Conservation (phyloP, 2,113 vertebrate species). For the Sander vitreus region DNA sequence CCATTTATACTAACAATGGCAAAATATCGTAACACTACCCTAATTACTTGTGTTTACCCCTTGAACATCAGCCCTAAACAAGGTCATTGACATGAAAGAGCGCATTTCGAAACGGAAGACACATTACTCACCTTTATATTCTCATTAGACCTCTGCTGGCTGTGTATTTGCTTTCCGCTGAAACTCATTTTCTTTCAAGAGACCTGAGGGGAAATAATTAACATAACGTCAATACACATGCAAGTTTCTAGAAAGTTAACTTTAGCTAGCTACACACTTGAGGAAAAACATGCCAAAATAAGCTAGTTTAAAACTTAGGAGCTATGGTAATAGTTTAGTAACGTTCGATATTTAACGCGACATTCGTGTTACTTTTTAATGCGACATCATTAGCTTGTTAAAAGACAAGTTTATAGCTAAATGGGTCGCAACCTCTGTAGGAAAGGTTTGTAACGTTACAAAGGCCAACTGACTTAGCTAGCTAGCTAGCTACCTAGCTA, state of each 20-base stretch:
- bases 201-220: slow-evolving; percentile 10
- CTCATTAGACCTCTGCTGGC: slow-evolving; percentile 73
- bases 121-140: slow-evolving; percentile 83
- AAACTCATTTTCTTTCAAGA: slow-evolving; percentile 75
- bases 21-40: background rate
- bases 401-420: background rate
- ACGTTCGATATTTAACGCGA: background rate
- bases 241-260: background rate
- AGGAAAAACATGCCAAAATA: no score
- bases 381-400: no score
- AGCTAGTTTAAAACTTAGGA: background rate
- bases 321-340: fast-evolving
- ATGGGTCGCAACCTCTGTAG: background rate
- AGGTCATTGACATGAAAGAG: fast-evolving
- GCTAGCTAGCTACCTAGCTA: no score
- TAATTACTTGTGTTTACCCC: no score
- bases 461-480: background rate
- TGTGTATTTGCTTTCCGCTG: slow-evolving; percentile 79
- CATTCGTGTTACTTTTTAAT: fast-evolving
- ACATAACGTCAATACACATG: background rate
- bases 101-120: background rate
- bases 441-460: background rate
- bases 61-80: background rate
- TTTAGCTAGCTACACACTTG: background rate
- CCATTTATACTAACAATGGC: background rate